A percentile compares a stretch with the other conserved stretches of the same genome.
Evolutionary conservation across 2,888 invertebrate genomes (phyloP).

Genomic region (Drosophila fungiperda): DNA sequence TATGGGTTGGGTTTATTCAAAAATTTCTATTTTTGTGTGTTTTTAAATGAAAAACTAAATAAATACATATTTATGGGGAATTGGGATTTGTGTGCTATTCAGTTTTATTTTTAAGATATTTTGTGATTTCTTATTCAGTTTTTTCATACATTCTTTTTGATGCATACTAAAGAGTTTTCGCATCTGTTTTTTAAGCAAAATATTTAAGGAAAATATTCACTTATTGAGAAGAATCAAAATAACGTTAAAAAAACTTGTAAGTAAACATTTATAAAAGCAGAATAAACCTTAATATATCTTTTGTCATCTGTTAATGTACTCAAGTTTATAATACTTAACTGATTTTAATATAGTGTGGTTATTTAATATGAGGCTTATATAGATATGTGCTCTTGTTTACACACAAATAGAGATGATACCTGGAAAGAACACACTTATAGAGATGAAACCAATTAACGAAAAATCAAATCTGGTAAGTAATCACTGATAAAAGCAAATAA

Average conservation of each 20-base stretch:
- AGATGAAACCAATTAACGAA: not conserved
- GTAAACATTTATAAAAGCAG: not conserved
- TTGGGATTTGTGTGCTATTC: not conserved
- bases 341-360: not conserved
- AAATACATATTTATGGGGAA: not conserved
- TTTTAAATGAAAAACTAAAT: not conserved
- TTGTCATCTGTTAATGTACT: not conserved
- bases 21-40: constrained; percentile 14
- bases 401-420: not conserved
- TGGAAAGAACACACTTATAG: not conserved
- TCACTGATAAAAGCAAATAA: constrained; percentile 1
- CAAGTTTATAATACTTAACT: constrained; percentile 6
- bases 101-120: not conserved
- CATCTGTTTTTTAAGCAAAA: not conserved
- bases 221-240: not conserved
- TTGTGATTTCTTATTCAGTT: not conserved
- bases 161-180: not conserved
- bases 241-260: not conserved
- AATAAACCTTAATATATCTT: not conserved
- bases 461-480: not conserved
- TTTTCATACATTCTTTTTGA: not conserved
- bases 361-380: not conserved
- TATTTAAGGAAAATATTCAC: not conserved
- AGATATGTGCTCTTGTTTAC: not conserved
- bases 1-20: constrained; percentile 8